Base-by-base conservation (phyloP, 2,797 vertebrate genomes). In the Rhabdophis nuchalis region DNA sequence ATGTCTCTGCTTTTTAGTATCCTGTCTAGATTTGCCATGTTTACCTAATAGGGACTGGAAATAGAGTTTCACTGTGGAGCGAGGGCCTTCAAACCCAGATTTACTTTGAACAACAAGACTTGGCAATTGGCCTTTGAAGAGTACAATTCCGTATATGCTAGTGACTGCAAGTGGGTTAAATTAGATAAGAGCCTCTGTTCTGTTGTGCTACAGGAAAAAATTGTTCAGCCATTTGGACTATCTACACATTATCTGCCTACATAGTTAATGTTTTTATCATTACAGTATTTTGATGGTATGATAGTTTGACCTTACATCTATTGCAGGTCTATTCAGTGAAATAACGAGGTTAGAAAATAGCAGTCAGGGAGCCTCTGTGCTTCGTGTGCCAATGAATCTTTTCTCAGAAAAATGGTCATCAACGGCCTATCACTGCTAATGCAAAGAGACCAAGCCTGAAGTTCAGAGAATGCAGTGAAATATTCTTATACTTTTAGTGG, bases 401-500 rank as follows among this genome's bases (percentile, higher is more conserved):
- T 85, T 29, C 41, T 57, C 36, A 86, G 53, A 90, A 68, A 52
- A 89, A 13, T 23, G 27, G 27, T 88, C 56, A 82, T 82, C 87
- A 82, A 23, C 13, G 25, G 41, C 85, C 87, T 23, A 56, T 87
- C 64, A 90, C 41, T 0, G 11, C 52, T 68, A 25, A 41, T 58
- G 16, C 50, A 2, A 32, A 92, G 27, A 54, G 82, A 90, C 86
- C 72, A 60, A 27, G 82, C 27, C 41, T 90, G 54, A 54, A 77
- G 16, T 61, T 82, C 46, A 82, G 41, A 64, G 52, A 16, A 89
- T 32, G 14, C 64, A 90, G 50, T 46, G 89, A 50, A 60, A 52
- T 60, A 18, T 82, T 88, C 36, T 92, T 93, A 72, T 60, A 85
- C 27, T 46, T 90, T 88, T 93, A 61, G 89, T 57, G 88, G 92